Percentiles rank a stretch among this genome's conserved stretches.
Conservation (phyloP, 2,113 vertebrate species). For the Gobius niger region DNA sequence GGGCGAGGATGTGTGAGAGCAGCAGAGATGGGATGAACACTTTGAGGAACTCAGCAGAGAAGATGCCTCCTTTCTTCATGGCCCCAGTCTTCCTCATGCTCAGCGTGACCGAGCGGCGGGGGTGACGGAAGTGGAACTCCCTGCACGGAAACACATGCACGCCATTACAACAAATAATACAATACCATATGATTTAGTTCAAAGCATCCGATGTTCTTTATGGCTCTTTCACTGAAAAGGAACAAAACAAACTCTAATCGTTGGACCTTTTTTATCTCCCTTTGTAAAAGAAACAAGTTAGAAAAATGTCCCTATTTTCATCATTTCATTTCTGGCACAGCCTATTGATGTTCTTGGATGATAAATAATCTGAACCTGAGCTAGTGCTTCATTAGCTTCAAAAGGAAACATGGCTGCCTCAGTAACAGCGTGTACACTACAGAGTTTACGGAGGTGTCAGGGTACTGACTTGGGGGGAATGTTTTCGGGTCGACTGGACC, state of each 20-base stretch:
- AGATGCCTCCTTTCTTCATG: slow-evolving; percentile 99
- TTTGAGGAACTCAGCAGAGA: slow-evolving; percentile 97
- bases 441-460: slow-evolving; percentile 16
- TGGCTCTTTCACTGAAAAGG: too few species aligned
- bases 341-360: not conserved
- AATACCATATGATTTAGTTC: too few species aligned
- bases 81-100: slow-evolving; percentile 98
- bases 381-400: slow-evolving; percentile 1
- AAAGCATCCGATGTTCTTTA: too few species aligned
- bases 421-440: slow-evolving; percentile 16
- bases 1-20: slow-evolving; percentile 93
- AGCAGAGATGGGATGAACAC: slow-evolving; percentile 97
- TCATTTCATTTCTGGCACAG: too few species aligned
- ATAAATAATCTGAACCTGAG: not conserved
- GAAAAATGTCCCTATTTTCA: too few species aligned
- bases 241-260: too few species aligned
- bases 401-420: not conserved
- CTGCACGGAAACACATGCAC: slow-evolving; percentile 63
- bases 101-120: slow-evolving; percentile 88
- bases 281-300: too few species aligned
- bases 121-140: slow-evolving; percentile 98
- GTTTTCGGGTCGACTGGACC: slow-evolving; percentile 98
- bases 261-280: too few species aligned
- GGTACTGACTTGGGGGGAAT: slow-evolving; percentile 91
- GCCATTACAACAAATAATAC: not conserved